A percentile compares a stretch with the other conserved stretches of the same genome.
Conservation (phyloP, 2,113 vertebrate species). For the Sturnus vulgaris region DNA sequence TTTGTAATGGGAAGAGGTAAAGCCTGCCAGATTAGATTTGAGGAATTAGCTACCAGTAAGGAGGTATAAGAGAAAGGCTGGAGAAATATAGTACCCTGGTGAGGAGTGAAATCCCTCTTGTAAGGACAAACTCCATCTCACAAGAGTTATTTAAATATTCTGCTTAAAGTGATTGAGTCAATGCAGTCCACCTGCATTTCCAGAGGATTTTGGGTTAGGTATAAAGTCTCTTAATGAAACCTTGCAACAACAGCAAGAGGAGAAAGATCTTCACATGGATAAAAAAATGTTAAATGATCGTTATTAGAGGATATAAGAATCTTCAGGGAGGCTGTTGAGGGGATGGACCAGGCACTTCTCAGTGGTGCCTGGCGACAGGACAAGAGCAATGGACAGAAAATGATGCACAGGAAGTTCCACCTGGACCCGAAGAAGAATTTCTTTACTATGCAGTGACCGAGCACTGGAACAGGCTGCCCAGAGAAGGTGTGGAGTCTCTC, state of each 20-base stretch:
- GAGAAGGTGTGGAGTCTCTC: neutral
- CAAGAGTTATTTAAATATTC: neutral
- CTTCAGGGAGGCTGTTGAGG: neutral
- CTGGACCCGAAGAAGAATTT: neutral
- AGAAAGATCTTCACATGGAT: neutral
- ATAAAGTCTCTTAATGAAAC: neutral
- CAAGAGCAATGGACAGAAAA: neutral
- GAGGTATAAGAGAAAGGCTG: neutral
- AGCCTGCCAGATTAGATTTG: neutral
- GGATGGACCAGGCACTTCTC: neutral
- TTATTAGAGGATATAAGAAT: neutral
- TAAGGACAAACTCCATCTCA: neutral
- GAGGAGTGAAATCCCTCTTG: neutral
- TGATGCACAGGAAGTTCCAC: neutral
- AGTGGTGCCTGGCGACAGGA: neutral
- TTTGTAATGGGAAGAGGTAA: neutral
- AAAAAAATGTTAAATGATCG: fast-evolving
- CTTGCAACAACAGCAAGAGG: neutral
- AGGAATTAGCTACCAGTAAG: neutral
- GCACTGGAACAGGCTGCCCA: neutral
- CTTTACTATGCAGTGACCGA: neutral
- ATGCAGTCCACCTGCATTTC: neutral
- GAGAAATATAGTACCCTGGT: neutral
- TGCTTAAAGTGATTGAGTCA: neutral
- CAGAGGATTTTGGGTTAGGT: neutral